A percentile compares a stretch with the other conserved stretches of the same genome.
Conservation (phyloP, 2,797 vertebrate species). For the Scyliorhinus canicula region DNA sequence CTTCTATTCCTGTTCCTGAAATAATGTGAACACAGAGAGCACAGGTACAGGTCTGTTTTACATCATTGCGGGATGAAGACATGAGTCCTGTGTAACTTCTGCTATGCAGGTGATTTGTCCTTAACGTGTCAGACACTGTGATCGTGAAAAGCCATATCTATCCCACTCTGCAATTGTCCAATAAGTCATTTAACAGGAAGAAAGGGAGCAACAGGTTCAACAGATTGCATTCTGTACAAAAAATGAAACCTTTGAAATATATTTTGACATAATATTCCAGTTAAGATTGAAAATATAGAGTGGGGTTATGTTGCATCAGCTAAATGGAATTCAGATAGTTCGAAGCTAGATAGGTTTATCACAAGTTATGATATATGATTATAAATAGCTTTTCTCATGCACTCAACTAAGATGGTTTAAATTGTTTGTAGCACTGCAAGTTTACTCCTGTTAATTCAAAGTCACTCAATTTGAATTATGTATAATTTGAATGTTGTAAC, state of each 20-base stretch:
- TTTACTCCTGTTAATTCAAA: constrained; percentile 29
- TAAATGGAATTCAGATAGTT: constrained; percentile 17
- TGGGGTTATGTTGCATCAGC: not conserved
- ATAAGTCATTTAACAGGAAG: not conserved
- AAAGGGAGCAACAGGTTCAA: not conserved
- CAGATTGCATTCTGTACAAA: not conserved
- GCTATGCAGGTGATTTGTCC: not conserved
- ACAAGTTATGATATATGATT: not conserved
- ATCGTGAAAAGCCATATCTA: too few species aligned
- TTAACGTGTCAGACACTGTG: not conserved
- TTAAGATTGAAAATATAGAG: not conserved
- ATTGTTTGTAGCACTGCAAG: not conserved
- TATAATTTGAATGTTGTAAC: not conserved
- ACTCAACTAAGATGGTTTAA: not conserved
- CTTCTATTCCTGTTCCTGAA: constrained; percentile 9
- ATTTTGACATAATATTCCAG: not conserved
- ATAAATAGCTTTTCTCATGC: not conserved
- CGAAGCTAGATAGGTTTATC: not conserved
- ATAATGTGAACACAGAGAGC: not conserved
- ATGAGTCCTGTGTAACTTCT: not conserved
- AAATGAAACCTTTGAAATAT: not conserved
- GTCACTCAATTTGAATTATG: constrained; percentile 6
- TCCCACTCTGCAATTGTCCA: not conserved
- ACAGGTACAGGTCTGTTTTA: not conserved
- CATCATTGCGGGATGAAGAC: not conserved